These are phyloP conservation scores for Noctua comes DNA, from an alignment of 2,888 invertebrate species.

Conservation along the genomic window DNA sequence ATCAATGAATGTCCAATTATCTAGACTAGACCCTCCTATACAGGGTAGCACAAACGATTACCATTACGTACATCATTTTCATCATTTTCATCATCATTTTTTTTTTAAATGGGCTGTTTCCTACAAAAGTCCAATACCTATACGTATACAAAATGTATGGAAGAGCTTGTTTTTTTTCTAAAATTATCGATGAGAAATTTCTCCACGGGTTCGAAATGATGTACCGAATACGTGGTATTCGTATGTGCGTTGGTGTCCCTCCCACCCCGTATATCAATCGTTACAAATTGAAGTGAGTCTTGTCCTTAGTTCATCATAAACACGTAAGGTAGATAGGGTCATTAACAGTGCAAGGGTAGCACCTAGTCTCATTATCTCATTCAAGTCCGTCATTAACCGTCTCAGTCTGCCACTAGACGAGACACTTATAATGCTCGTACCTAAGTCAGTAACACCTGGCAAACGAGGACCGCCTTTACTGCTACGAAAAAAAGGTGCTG, in stretches of 20 bases:
- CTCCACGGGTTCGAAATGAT: too few relatives aligned
- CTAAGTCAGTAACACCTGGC: neutral
- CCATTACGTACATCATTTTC: too few relatives aligned
- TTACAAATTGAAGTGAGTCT: neutral
- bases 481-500: neutral
- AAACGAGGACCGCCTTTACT: neutral
- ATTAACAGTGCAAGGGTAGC: neutral
- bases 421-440: neutral
- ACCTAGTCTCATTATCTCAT: slow-evolving; percentile 8
- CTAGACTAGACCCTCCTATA: too few relatives aligned
- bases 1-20: too few relatives aligned
- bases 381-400: slow-evolving; percentile 39
- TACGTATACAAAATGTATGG: too few relatives aligned
- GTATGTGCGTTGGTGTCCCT: neutral
- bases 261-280: neutral
- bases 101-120: too few relatives aligned
- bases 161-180: too few relatives aligned
- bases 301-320: neutral
- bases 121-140: too few relatives aligned
- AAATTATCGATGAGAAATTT: too few relatives aligned
- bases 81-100: too few relatives aligned
- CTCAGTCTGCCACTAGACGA: slow-evolving; percentile 11
- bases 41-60: too few relatives aligned
- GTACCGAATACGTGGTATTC: too few relatives aligned
- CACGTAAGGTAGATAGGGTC: neutral